These are phyloP conservation scores for Chlamydotis undulata DNA, from an alignment of 2,113 vertebrate genomes.

Conservation along the genomic window DNA sequence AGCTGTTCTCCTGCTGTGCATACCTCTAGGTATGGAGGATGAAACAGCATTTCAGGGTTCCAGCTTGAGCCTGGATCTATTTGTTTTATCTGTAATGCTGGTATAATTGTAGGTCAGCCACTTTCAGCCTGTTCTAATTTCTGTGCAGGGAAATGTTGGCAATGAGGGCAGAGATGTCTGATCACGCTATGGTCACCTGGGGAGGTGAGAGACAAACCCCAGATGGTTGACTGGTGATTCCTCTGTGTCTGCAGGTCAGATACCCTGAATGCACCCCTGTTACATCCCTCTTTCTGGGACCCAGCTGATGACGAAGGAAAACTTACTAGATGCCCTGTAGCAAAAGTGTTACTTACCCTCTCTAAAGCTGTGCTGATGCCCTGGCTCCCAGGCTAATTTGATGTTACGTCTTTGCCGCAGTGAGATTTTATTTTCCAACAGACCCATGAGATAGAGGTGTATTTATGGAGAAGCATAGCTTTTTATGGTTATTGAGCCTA, in stretches of 20 bases:
- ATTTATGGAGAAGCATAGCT: background rate
- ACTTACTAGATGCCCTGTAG: background rate
- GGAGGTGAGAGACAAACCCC: background rate
- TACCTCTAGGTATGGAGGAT: background rate
- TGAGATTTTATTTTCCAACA: background rate
- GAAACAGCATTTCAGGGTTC: background rate
- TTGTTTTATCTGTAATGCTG: background rate
- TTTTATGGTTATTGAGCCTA: background rate
- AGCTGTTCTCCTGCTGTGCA: background rate
- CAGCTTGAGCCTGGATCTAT: background rate
- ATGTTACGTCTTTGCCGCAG: background rate
- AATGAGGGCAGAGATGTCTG: background rate
- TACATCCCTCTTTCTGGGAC: background rate
- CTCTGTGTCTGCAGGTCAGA: background rate
- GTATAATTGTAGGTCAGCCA: background rate
- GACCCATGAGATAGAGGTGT: rapidly evolving
- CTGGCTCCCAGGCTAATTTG: background rate
- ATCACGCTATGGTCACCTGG: background rate
- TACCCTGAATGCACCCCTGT: background rate
- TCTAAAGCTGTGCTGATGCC: background rate
- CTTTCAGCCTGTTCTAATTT: background rate
- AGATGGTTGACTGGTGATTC: background rate
- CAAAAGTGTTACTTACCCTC: background rate
- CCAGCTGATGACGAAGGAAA: background rate
- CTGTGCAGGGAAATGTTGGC: background rate